Evolutionary conservation across 2,797 vertebrate species (phyloP), one percentile per base, ranked within the genome.

Genomic region (Squalus acanthias): DNA sequence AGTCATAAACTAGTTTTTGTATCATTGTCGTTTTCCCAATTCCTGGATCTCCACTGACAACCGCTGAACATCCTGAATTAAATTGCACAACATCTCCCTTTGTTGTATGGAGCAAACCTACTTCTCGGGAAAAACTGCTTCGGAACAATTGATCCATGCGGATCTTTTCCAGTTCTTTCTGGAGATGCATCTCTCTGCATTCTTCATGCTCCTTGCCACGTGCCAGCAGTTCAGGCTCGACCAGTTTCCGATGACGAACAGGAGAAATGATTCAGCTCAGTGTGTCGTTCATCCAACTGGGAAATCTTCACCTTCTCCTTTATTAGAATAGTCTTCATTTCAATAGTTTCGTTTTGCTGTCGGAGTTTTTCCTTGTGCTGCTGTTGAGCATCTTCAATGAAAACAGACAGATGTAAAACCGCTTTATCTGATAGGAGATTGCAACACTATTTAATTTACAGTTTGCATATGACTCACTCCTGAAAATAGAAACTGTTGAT

Each of bases 1-100:
- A 89, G 87, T 89, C 87, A 13, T 89, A 57, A 29, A 89, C 87
- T 26, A 91, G 33, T 33, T 91, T 91, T 91, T 91, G 88, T 60
- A 91, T 5, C 8, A 60, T 57, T 53, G 53, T 91, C 8, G 88
- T 60, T 33, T 91, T 91, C 12, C 88, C 88, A 91, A 60, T 91
- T 60, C 53, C 53, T 8, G 53, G 9, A 24, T 60, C 53, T 91
- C 88, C 88, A 29, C 88, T 91, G 50, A 91, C 88, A 29, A 91
- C 88, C 3, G 57, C 53, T 24, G 88, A 91, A 29, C 50, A 57
- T 15, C 88, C 88, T 33, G 88, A 53, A 29, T 53, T 29, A 57
- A 29, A 3, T 29, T 60, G 50, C 29, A 60, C 29, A 29, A 60
- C 8, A 13, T 57, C 1, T 60, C 46, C 46, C 9, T 60, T 33